A percentile compares a stretch with the other conserved stretches of the same genome.
These are phyloP conservation scores for Sakesphorus luctuosus DNA, from an alignment of 2,113 vertebrate species.

Conservation along the genomic window DNA sequence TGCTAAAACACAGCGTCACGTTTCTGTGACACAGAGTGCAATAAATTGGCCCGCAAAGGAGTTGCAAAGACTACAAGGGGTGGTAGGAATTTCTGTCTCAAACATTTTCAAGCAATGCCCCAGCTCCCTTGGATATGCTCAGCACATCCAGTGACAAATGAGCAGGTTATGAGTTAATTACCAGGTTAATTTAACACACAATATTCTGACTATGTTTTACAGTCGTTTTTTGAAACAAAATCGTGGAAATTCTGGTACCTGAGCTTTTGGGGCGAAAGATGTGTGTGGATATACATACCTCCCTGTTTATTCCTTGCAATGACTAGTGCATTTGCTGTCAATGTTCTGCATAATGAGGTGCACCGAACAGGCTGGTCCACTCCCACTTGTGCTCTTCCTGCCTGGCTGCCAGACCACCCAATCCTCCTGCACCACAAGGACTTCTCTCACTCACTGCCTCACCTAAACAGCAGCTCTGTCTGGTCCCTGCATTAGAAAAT, in stretches of 20 bases:
- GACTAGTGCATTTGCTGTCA: neutral
- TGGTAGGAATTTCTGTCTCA: neutral
- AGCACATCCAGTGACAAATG: constrained; percentile 1
- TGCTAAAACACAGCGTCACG: constrained; percentile 43
- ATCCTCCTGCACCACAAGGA: neutral
- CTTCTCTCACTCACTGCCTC: neutral
- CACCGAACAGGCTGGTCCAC: neutral
- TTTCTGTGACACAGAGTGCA: constrained; percentile 38
- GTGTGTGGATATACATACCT: neutral
- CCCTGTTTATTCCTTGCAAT: neutral
- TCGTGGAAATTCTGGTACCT: neutral
- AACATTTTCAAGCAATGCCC: constrained; percentile 16
- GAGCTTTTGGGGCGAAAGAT: neutral
- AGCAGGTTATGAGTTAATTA: constrained; percentile 16
- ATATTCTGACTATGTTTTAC: constrained; percentile 3
- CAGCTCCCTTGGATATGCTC: neutral
- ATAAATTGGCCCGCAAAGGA: neutral
- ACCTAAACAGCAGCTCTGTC: neutral
- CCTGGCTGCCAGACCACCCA: neutral
- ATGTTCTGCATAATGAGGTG: neutral
- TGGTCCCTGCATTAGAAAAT: neutral
- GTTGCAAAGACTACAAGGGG: constrained; percentile 4
- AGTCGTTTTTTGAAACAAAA: constrained; percentile 43
- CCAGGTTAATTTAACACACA: constrained; percentile 37
- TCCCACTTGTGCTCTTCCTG: neutral